These are phyloP conservation scores for Onchidella celtica DNA, from an alignment of 2,888 invertebrate genomes.

Conservation along the genomic window DNA sequence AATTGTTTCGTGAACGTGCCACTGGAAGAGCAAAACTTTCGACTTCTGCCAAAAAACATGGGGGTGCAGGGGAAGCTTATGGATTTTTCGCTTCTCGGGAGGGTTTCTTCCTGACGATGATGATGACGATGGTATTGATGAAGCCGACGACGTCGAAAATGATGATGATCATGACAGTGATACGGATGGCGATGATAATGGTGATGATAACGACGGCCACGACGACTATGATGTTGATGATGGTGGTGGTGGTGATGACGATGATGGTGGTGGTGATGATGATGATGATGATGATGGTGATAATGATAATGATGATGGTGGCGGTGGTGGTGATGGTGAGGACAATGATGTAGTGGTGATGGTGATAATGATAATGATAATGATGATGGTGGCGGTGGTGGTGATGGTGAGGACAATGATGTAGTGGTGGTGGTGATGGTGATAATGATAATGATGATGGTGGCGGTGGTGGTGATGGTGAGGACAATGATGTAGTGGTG, in stretches of 20 bases:
- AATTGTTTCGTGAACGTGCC: too few species aligned
- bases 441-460: constrained; percentile 17
- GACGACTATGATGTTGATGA: constrained; percentile 15
- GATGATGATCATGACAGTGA: constrained; percentile 18
- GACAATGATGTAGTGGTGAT: too few species aligned
- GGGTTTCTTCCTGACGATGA: background rate
- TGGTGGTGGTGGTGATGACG: background rate
- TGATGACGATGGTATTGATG: constrained; percentile 18
- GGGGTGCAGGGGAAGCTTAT: too few species aligned
- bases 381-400: constrained; percentile 11
- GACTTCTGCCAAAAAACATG: too few species aligned
- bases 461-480: constrained; percentile 7
- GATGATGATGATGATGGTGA: constrained; percentile 24
- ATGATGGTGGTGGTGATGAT: background rate
- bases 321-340: constrained; percentile 20
- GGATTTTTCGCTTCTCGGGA: background rate
- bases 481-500: background rate
- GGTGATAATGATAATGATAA: too few species aligned
- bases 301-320: constrained; percentile 18
- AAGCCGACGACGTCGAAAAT: constrained; percentile 19
- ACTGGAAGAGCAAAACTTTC: too few species aligned
- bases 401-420: too few species aligned
- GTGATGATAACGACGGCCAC: background rate
- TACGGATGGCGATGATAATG: constrained; percentile 5
- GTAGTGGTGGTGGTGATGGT: too few species aligned